These are phyloP conservation scores for Epinotia ramella DNA, from an alignment of 2,888 invertebrate genomes.

Conservation along the genomic window DNA sequence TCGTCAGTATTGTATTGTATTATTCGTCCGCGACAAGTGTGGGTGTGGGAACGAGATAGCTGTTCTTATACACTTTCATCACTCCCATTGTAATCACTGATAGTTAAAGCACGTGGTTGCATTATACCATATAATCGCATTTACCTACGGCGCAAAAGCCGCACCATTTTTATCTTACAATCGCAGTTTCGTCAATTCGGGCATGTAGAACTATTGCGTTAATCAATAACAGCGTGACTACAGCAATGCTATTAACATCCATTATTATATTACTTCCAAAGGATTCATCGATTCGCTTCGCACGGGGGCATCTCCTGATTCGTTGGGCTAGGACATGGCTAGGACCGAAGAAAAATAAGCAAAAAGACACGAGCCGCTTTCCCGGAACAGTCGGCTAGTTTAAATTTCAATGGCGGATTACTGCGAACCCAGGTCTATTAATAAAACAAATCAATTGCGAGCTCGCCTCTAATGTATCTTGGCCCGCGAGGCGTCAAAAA, in stretches of 20 bases:
- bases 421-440: constrained; percentile 63
- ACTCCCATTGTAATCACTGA: too few relatives aligned
- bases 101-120: too few relatives aligned
- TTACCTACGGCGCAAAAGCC: too few relatives aligned
- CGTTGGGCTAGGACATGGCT: constrained; percentile 75
- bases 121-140: too few relatives aligned
- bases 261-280: neutral
- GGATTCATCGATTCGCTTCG: constrained; percentile 55
- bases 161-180: too few relatives aligned
- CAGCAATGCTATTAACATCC: neutral
- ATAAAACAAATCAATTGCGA: neutral
- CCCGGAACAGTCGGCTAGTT: constrained; percentile 76
- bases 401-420: constrained; percentile 82
- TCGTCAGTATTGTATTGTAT: too few relatives aligned
- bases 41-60: too few relatives aligned
- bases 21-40: too few relatives aligned
- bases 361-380: constrained; percentile 63
- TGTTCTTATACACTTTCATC: too few relatives aligned
- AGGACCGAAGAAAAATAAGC: constrained; percentile 63
- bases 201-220: too few relatives aligned
- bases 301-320: constrained; percentile 56
- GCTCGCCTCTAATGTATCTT: neutral
- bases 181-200: too few relatives aligned
- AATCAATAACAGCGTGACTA: neutral
- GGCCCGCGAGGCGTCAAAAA: neutral